Conservation (phyloP, 2,797 vertebrate species). For the Gymnothorax javanicus region DNA sequence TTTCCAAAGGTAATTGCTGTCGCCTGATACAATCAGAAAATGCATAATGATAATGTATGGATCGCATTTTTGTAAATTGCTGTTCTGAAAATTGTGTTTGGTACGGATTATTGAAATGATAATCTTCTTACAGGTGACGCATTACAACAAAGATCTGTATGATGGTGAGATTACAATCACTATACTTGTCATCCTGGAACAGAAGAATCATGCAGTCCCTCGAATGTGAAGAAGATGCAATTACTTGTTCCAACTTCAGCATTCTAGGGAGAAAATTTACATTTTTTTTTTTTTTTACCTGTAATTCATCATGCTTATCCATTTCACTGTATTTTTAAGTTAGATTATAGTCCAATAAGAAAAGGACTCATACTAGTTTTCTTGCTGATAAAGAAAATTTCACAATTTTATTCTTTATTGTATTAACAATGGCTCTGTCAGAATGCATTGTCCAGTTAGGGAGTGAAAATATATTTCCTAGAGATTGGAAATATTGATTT, state of each 20-base stretch:
- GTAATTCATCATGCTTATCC: slow-evolving; percentile 9
- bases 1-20: background rate
- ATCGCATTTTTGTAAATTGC: background rate
- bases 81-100: background rate
- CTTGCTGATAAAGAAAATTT: slow-evolving; percentile 76
- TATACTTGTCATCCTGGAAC: background rate
- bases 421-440: slow-evolving; percentile 75
- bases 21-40: background rate
- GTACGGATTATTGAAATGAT: background rate
- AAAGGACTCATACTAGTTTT: slow-evolving; percentile 68
- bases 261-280: background rate
- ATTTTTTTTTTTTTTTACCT: background rate
- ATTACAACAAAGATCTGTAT: background rate
- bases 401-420: slow-evolving; percentile 77
- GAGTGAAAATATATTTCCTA: slow-evolving; percentile 83
- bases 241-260: background rate
- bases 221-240: background rate
- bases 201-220: background rate
- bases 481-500: slow-evolving; percentile 85
- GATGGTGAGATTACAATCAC: background rate
- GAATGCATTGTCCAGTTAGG: slow-evolving; percentile 83
- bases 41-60: background rate
- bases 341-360: slow-evolving; percentile 35
- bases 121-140: too few relatives aligned
- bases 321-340: background rate